Evolutionary conservation across 2,797 vertebrate species (phyloP).

Genomic region (Picus viridis): DNA sequence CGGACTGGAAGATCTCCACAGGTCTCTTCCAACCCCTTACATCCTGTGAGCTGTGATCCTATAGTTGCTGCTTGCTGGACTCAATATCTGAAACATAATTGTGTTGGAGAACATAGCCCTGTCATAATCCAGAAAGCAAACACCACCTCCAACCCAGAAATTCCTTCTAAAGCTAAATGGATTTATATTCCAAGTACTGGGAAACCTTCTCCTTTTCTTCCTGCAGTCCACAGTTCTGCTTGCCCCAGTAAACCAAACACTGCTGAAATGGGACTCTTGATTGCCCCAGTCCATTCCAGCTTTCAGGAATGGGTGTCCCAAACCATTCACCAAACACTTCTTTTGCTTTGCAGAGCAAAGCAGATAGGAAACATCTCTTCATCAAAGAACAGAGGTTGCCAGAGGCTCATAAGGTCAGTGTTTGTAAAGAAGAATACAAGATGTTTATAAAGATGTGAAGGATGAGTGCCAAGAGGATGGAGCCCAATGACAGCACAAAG

Average conservation of each 20-base stretch:
- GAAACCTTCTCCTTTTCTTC: not conserved
- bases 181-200: not conserved
- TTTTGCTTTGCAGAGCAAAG: not conserved
- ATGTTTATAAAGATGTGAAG: too few species aligned
- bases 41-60: too few species aligned
- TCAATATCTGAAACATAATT: not conserved
- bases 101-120: not conserved
- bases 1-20: too few species aligned
- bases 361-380: slow-evolving; percentile 33
- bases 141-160: not conserved
- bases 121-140: not conserved
- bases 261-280: slow-evolving; percentile 14
- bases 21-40: too few species aligned
- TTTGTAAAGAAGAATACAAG: not conserved
- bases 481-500: too few species aligned
- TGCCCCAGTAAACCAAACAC: slow-evolving; percentile 40
- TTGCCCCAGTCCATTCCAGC: not conserved
- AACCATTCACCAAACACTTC: slow-evolving; percentile 42
- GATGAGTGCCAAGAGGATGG: too few species aligned
- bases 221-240: not conserved
- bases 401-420: slow-evolving; percentile 45
- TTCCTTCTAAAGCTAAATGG: not conserved
- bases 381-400: slow-evolving; percentile 56
- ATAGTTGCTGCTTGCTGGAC: not conserved
- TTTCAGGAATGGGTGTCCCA: slow-evolving; percentile 22